phyloP scores from a whole-genome alignment of 2,113 vertebrate species.

The Oenanthe oenanthe region DNA sequence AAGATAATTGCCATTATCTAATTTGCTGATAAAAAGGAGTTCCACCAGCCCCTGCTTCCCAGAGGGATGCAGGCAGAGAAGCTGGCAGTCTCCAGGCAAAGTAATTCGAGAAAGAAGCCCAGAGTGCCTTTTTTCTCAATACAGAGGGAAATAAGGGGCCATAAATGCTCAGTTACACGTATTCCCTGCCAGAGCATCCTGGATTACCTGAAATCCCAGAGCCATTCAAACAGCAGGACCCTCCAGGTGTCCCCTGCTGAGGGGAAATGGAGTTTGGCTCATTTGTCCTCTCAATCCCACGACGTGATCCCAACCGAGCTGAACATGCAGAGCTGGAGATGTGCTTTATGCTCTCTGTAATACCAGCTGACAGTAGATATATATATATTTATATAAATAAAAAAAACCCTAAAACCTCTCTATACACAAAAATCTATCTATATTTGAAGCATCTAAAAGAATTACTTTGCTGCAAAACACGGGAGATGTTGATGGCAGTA shows the following conservation, averaged over 20 bases:
- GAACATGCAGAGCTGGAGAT: not conserved
- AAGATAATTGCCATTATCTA: not conserved
- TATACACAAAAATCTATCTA: constrained; percentile 1
- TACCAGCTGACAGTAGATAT: not conserved
- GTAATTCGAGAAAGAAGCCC: not conserved
- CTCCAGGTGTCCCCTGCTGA: not conserved
- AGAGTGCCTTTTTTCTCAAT: too few species aligned
- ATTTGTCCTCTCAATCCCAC: not conserved
- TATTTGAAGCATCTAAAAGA: not conserved
- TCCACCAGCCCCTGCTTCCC: not conserved
- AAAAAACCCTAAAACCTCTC: not conserved
- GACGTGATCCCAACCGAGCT: not conserved
- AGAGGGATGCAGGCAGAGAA: not conserved
- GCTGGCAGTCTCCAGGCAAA: not conserved
- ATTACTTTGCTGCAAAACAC: not conserved
- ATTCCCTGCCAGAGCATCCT: not conserved
- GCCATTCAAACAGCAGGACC: not conserved
- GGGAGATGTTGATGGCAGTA: not conserved
- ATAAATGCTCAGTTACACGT: not conserved
- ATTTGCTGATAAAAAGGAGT: not conserved
- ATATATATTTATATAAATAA: constrained; percentile 6
- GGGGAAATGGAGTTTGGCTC: not conserved
- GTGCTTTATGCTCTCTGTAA: constrained; percentile 17
- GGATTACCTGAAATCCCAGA: not conserved
- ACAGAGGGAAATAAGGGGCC: not conserved